A percentile compares a stretch with the other conserved stretches of the same genome.
These are phyloP conservation scores for Ypsolopha scabrella DNA, from an alignment of 2,888 invertebrate species.

Conservation along the genomic window DNA sequence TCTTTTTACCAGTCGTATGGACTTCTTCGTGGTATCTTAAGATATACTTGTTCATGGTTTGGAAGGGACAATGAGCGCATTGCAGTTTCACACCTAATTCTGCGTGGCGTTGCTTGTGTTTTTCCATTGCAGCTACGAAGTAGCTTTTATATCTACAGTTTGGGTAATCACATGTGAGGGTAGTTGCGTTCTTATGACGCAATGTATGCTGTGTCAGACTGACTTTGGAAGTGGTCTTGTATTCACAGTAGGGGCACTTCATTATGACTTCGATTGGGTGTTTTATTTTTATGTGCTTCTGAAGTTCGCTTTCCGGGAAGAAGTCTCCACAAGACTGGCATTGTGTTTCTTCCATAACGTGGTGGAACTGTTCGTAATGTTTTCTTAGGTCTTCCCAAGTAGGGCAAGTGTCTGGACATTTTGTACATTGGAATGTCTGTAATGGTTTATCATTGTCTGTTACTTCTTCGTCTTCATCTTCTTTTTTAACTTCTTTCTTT, in stretches of 20 bases:
- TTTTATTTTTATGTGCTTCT: conserved; percentile 41
- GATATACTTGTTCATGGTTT: conserved; percentile 59
- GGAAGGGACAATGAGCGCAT: conserved; percentile 50
- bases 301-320: conserved; percentile 31
- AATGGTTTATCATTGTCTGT: not conserved
- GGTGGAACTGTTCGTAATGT: conserved; percentile 46
- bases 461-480: conserved; percentile 26
- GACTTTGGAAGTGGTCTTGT: conserved; percentile 33
- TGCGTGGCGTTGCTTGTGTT: conserved; percentile 42
- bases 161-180: conserved; percentile 37
- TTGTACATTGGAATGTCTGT: conserved; percentile 39
- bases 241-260: conserved; percentile 48
- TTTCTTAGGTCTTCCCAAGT: conserved; percentile 39
- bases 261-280: conserved; percentile 29
- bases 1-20: conserved; percentile 48
- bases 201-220: conserved; percentile 55
- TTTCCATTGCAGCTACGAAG: conserved; percentile 50
- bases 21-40: conserved; percentile 56
- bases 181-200: conserved; percentile 49
- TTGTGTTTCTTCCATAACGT: conserved; percentile 33
- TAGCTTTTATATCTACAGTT: conserved; percentile 51
- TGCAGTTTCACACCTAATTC: conserved; percentile 50
- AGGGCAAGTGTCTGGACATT: conserved; percentile 36
- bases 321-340: conserved; percentile 53
- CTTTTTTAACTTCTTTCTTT: conserved; percentile 25